Evolutionary conservation across 2,113 vertebrate species (phyloP), one percentile per base, ranked within the genome.

Genomic region (Percina caprodes): DNA sequence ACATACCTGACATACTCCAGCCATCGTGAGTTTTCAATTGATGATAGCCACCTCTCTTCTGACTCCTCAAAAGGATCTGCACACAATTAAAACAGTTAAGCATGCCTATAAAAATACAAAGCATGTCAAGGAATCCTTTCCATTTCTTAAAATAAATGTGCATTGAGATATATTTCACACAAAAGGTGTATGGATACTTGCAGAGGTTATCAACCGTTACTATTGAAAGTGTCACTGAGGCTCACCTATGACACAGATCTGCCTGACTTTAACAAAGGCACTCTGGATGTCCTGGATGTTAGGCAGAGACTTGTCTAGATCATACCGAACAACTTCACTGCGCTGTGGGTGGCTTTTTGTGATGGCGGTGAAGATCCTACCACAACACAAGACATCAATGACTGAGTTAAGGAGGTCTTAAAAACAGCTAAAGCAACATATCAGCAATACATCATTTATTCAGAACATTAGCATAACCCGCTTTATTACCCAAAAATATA

Each of bases 41-140:
- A 96, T 8, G 98, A 97, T 4, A 98, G 85, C 98, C 98, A 99
- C 80, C 96, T 97, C 86, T 99, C 98, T 77, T 99, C 98, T 0
- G 96, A 96, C 92, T 99, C 98, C 89, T 98, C 98, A 92, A 98
- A 99, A 33, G 97, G 95, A 69, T 96, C 95, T 96, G 77, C 23
- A 74, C 21, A 65, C 42, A 91, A 73, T 79, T 51, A 80, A 42
- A 83, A 80, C 12, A 76, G 42, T 71, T 16, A 84, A 61, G 68
- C 30, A 75, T 24, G n/a, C 4, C 4, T 52, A 74, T 15, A 55
- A 78, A 75, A 52, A 54, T 24, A 23, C 16, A 52, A 58, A 16
- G 2, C 15, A 33, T 60, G 7, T 30, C 14, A 48, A 55, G 1
- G 67, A 69, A 49, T 21, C 3, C 5, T 2, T 21, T 33, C 5